These are phyloP conservation scores for Sturmia bella DNA, from an alignment of 2,888 invertebrate genomes.

Conservation along the genomic window DNA sequence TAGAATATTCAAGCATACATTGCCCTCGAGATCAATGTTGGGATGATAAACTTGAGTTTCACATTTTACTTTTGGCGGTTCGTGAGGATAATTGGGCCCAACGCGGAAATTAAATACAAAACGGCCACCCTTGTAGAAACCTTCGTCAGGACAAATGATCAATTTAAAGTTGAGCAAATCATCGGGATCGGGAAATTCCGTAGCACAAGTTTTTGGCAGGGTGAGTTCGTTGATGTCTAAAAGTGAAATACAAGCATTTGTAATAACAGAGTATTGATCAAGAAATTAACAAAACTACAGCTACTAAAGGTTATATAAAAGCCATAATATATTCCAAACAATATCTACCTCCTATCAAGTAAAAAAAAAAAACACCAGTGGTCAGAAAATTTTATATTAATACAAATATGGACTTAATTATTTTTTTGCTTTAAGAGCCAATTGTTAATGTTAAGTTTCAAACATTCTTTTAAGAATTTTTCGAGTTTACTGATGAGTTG, in stretches of 20 bases:
- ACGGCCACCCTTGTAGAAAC: constrained; percentile 96
- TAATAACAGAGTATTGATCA: not conserved
- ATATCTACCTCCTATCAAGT: too few relatives aligned
- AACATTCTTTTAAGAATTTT: too few relatives aligned
- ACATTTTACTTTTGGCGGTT: constrained; percentile 99
- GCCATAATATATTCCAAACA: too few relatives aligned
- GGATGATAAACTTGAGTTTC: constrained; percentile 99
- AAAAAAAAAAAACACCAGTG: too few relatives aligned
- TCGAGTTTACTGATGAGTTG: too few relatives aligned
- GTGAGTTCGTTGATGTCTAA: constrained; percentile 98
- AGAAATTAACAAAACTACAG: too few relatives aligned
- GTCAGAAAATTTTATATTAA: too few relatives aligned
- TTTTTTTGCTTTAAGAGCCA: too few relatives aligned
- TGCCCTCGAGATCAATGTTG: constrained; percentile 98
- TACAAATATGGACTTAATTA: too few relatives aligned
- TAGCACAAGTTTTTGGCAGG: constrained; percentile 97
- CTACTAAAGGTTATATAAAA: too few relatives aligned
- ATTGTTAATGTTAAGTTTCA: too few relatives aligned
- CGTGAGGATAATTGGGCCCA: constrained; percentile 98
- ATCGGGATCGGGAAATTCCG: constrained; percentile 98
- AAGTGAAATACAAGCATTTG: constrained; percentile 74
- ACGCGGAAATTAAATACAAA: constrained; percentile 96
- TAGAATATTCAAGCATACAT: constrained; percentile 98
- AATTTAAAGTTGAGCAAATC: constrained; percentile 97
- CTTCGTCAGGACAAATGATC: constrained; percentile 98